Percentiles rank a stretch among this genome's conserved stretches.
These are phyloP conservation scores for Idris sp. DNA, from an alignment of 1,140 invertebrate genomes.

Conservation along the genomic window DNA sequence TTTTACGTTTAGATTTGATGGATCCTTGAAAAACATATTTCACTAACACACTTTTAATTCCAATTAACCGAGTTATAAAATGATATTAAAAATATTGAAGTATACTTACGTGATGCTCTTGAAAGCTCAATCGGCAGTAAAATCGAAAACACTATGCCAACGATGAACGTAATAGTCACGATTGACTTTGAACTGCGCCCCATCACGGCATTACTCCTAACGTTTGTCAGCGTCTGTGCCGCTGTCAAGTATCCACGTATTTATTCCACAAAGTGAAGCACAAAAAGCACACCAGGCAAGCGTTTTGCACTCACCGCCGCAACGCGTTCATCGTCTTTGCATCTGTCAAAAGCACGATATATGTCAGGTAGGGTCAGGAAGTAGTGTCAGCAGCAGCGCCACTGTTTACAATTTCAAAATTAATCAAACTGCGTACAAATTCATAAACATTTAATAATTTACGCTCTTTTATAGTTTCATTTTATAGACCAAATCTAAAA, in stretches of 20 bases:
- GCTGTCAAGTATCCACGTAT: conserved; percentile 51
- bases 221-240: conserved; percentile 61
- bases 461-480: too few relatives aligned
- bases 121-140: conserved; percentile 67
- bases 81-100: too few relatives aligned
- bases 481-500: too few relatives aligned
- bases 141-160: conserved; percentile 70
- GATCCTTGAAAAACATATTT: too few relatives aligned
- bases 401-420: too few relatives aligned
- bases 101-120: conserved; percentile 71
- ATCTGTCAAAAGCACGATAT: conserved; percentile 35
- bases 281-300: conserved; percentile 26
- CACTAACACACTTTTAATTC: too few relatives aligned
- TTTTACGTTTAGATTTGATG: too few relatives aligned
- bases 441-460: too few relatives aligned
- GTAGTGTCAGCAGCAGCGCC: conserved; percentile 1
- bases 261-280: conserved; percentile 35
- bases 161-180: conserved; percentile 72
- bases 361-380: conserved; percentile 5
- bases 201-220: conserved; percentile 77
- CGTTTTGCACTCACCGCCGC: conserved; percentile 37
- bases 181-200: conserved; percentile 74
- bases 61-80: too few relatives aligned
- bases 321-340: conserved; percentile 30
- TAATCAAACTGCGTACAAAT: too few relatives aligned